A percentile compares a stretch with the other conserved stretches of the same genome.
Evolutionary conservation across 2,888 invertebrate genomes (phyloP).

Genomic region (Keiferia lycopersicella): DNA sequence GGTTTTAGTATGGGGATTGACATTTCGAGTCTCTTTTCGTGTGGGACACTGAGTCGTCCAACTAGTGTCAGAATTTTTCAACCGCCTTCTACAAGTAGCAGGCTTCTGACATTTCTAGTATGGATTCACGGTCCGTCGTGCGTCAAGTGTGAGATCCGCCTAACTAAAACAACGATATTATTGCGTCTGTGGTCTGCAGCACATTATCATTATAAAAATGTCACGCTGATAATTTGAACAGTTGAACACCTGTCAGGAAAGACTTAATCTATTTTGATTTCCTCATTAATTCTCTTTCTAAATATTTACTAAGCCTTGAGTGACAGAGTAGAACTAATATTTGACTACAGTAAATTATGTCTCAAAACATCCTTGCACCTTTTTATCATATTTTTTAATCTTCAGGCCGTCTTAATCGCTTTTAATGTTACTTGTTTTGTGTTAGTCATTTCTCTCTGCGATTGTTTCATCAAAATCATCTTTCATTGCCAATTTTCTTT

Average conservation of each 20-base stretch:
- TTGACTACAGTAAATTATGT: not conserved
- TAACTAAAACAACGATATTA: too few relatives aligned
- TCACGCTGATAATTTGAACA: not conserved
- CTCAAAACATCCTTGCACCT: conserved; percentile 6
- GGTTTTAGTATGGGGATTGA: too few relatives aligned
- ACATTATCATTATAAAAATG: too few relatives aligned
- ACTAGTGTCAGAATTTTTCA: too few relatives aligned
- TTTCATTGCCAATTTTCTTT: not conserved
- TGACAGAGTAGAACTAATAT: not conserved
- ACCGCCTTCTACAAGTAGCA: too few relatives aligned
- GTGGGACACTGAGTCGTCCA: too few relatives aligned
- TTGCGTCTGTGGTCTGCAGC: too few relatives aligned
- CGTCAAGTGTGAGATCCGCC: too few relatives aligned
- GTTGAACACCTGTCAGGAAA: not conserved
- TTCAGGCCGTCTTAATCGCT: not conserved
- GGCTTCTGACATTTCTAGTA: too few relatives aligned
- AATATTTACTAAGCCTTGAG: conserved; percentile 19
- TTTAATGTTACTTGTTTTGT: not conserved
- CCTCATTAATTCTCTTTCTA: conserved; percentile 5
- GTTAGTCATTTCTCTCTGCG: conserved; percentile 6
- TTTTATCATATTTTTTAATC: conserved; percentile 15
- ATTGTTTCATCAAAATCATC: not conserved
- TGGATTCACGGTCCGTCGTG: too few relatives aligned
- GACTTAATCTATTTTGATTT: not conserved
- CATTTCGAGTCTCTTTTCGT: too few relatives aligned